Conservation (phyloP, 2,888 invertebrate genomes). For the Diarsia rubi region DNA sequence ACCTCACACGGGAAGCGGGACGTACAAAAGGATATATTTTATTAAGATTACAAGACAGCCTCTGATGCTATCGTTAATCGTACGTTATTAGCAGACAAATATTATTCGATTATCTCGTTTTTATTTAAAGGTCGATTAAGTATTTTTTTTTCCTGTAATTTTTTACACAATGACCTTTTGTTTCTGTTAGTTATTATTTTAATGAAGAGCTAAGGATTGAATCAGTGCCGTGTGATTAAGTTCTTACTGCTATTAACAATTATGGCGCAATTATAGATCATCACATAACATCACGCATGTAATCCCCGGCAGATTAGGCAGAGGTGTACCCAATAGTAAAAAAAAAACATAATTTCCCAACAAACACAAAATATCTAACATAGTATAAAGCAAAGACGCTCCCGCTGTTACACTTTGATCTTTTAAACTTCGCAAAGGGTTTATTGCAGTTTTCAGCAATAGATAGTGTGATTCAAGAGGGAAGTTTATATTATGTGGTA, state of each 20-base stretch:
- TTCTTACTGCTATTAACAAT: background rate
- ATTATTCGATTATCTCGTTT: constrained; percentile 48
- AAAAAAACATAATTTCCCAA: no score
- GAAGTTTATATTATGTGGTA: no score
- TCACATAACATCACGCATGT: no score
- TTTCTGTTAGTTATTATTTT: background rate
- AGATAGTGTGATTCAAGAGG: no score
- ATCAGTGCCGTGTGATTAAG: background rate
- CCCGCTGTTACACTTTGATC: no score
- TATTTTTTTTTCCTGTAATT: background rate
- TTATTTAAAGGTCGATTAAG: constrained; percentile 39
- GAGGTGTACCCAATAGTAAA: no score
- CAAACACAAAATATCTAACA: no score
- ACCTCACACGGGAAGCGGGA: constrained; percentile 48
- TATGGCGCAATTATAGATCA: background rate
- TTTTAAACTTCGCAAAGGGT: no score
- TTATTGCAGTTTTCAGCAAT: no score
- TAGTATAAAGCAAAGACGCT: no score
- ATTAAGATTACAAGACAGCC: constrained; percentile 57
- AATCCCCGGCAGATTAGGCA: no score
- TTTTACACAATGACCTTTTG: background rate
- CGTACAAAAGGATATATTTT: constrained; percentile 66
- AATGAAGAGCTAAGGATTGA: background rate
- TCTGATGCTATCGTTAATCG: constrained; percentile 54
- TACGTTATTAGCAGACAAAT: constrained; percentile 62